Evolutionary conservation across 1,140 invertebrate species (phyloP).

Genomic region (Patella vulgata): DNA sequence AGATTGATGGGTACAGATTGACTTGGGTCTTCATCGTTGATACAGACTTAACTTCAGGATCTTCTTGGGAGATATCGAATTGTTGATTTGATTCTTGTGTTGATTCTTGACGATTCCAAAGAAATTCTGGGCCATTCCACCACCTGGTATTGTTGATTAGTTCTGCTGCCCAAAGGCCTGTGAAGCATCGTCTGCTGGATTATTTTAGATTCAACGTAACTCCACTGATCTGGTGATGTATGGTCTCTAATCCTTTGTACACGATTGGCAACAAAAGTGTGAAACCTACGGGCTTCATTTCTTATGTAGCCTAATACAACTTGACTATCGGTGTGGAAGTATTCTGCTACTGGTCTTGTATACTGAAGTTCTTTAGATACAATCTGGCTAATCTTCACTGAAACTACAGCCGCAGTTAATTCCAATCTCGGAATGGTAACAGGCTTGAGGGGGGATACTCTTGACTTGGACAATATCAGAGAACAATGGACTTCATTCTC

Average conservation of each 20-base stretch:
- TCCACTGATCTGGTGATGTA: conserved; percentile 27
- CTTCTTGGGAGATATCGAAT: conserved; percentile 3
- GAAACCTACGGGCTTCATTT: conserved; percentile 30
- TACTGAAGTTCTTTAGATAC: conserved; percentile 20
- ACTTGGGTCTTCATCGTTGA: neutral
- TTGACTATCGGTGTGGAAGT: conserved; percentile 31
- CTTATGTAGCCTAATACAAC: conserved; percentile 28
- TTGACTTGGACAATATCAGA: conserved; percentile 18
- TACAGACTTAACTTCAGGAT: conserved; percentile 22
- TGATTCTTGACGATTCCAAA: conserved; percentile 23
- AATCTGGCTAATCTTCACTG: conserved; percentile 24
- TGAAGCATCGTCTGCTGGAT: conserved; percentile 32
- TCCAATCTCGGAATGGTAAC: conserved; percentile 27
- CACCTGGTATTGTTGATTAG: conserved; percentile 24
- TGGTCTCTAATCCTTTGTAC: conserved; percentile 33
- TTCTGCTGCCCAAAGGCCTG: neutral
- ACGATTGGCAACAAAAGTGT: conserved; percentile 38
- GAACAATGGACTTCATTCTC: conserved; percentile 1
- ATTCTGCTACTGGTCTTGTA: neutral
- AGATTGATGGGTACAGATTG: neutral
- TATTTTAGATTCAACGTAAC: conserved; percentile 23
- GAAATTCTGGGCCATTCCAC: conserved; percentile 33
- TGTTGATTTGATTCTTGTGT: neutral
- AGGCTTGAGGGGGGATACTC: conserved; percentile 17
- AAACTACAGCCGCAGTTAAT: conserved; percentile 9